Base-by-base conservation (phyloP, 2,797 vertebrate genomes). In the Liparis tanakae region DNA sequence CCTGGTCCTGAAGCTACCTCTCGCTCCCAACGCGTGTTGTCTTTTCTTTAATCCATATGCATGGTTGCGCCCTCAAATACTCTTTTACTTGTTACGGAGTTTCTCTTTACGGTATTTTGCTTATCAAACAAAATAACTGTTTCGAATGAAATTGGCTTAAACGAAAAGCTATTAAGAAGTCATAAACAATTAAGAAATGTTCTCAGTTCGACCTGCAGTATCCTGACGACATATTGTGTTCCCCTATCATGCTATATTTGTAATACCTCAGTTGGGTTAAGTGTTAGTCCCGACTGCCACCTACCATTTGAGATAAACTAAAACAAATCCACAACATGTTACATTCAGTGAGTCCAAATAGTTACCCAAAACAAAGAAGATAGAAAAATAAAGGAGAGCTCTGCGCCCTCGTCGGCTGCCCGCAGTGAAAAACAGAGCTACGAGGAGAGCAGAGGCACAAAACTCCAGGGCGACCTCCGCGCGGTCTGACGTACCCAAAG, bases 401-500 rank as follows among this genome's bases (percentile, higher is more conserved):
- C 34, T 66, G 43, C 65, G 3, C 60, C 55, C 63, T 81, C 71
- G 1, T 72, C 77, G 34, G 51, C 48, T 83, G 77, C 82, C 87
- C 89, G 87, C 72, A 73, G 65, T 48, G 67, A 83, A 87, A 84
- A 78, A 87, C 65, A 69, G 76, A 80, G 76, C 70, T 73, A 56
- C 63, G 18, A 50, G 65, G 54, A 74, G 79, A 73, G 82, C 82
- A 72, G 64, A 80, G 87, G 83, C 79, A 84, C 72, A 80, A 75
- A 91, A 91, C 88, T 91, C 83, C 82, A 41, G 84, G 74, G 74
- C 87, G 85, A 94, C 91, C 91, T 90, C 90, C 91, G 87, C 87
- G 76, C 85, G 65, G 82, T 94, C 94, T 95, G 95, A 95, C 94
- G 94, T 92, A 93, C 88, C 88, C 72, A 75, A 68, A 77, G 88